Evolutionary conservation across 2,113 vertebrate species (phyloP), one percentile per base, ranked within the genome.

Genomic region (Heptranchias perlo): DNA sequence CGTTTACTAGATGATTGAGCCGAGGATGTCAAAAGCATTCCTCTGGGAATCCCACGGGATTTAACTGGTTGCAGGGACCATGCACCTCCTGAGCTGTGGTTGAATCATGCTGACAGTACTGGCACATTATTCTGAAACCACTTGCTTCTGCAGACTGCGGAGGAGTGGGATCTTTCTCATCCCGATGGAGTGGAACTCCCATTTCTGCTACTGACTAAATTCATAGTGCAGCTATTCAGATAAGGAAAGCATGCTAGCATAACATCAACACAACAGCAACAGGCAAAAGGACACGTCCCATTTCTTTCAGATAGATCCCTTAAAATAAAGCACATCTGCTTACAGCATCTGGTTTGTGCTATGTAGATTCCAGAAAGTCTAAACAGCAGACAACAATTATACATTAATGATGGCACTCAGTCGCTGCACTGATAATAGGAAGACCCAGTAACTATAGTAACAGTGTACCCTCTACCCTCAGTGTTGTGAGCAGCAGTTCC

Each of bases 261-360:
- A 13, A 52, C 47, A 52, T 69, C 44, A 95, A 69, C 8, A 47
- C 25, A 67, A 65, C 61, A 65, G 61, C n/a, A 64, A 93, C 39
- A 44, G 21, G 28, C 58, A 94, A 69, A 94, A 47, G 3, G 25
- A 5, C 23, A 69, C n/a, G 8, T 64, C 61, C 52, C 61, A 49
- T 47, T 67, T 23, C 8, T 94, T 69, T 28, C 61, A 49, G 39
- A 92, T 31, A 28, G 14, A 67, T 47, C 23, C 44, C 62, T 94
- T 47, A 67, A 95, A 16, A 28, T 49, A 69, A 69, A 65, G 14
- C 2, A 28, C 94, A 49, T 52, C 62, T 69, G 64, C 64, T 49
- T 28, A 95, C 44, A 69, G 16, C 94, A 95, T 52, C 94, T 95
- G 94, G 93, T 44, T 94, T 94, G 93, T 28, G 64, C 93, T 69